Percentiles rank a stretch among this genome's conserved stretches.
Conservation (phyloP, 2,888 invertebrate species). For the Podotricha telesiphe region DNA sequence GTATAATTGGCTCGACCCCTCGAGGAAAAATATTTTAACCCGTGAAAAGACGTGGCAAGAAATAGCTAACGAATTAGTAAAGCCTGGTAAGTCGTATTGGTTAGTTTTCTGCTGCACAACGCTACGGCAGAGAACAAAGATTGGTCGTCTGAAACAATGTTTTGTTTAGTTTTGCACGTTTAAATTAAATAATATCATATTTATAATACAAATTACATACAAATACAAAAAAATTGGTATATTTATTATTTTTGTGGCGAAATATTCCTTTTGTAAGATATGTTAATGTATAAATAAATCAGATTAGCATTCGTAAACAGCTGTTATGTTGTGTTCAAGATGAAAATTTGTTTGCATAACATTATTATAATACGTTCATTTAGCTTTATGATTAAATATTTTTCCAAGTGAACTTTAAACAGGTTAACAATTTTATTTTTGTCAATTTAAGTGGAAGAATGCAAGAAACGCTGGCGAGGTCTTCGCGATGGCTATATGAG, state of each 20-base stretch:
- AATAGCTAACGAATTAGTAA: constrained; percentile 68
- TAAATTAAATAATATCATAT: not conserved
- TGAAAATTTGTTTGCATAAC: too few species aligned
- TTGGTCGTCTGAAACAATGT: not conserved
- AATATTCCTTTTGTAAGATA: not conserved
- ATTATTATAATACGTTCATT: too few species aligned
- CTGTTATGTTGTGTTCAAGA: not conserved
- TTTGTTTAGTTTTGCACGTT: not conserved
- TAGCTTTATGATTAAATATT: not conserved
- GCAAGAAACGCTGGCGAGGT: constrained; percentile 82
- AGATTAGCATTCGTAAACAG: not conserved
- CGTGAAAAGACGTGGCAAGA: constrained; percentile 73
- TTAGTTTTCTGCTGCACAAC: constrained; percentile 56
- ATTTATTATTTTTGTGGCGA: not conserved
- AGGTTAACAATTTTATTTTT: constrained; percentile 46
- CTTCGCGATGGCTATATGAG: constrained; percentile 81
- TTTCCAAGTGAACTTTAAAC: not conserved
- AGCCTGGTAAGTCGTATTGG: constrained; percentile 64
- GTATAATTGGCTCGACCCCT: constrained; percentile 69
- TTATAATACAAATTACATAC: not conserved
- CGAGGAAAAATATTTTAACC: constrained; percentile 72
- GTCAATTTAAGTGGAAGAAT: constrained; percentile 83
- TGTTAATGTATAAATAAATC: not conserved
- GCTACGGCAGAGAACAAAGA: constrained; percentile 50
- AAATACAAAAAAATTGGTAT: too few species aligned